Base-by-base conservation (phyloP, 2,113 vertebrate species). In the Atractosteus spatula region DNA sequence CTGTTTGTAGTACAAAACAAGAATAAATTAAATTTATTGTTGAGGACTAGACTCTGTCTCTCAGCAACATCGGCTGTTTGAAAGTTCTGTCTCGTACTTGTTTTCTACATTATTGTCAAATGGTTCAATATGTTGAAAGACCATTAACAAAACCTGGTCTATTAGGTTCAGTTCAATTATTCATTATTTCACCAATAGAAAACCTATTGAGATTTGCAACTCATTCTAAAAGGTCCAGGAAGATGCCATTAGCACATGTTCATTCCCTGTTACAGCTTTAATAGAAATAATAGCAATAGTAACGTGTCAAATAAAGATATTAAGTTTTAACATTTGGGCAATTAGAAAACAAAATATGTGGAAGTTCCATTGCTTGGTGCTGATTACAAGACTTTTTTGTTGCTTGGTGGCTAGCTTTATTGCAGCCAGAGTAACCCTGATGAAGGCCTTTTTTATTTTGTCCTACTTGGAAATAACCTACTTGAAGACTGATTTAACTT, bases 111-210 rank as follows among this genome's bases (percentile, higher is more conserved):
- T 62, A 61, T 62, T 57, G 74, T 74, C 70, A 76, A 70, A 68
- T 43, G n/a, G 44, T 70, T 77, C 71, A 70, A 64, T 73, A 69
- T 62, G 54, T 51, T 57, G 62, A 78, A 77, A 79, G 55, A 70
- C 77, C 70, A 76, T 79, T 80, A 77, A 71, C 62, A 72, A 74
- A 79, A 78, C 74, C 74, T 72, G 69, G 78, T 72, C 72, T 70
- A 73, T 78, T 77, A 76, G 66, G 78, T 74, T 73, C 68, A 76
- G 74, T 74, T 76, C 78, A 74, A 62, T 74, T 77, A 72, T 71
- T 82, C 74, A 79, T 79, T 74, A 82, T 80, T 79, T 81, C 68
- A 56, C 71, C 66, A 51, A 8, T 70, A 44, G 16, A 51, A 59
- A 65, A 59, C 45, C 59, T 56, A 51, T 12, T 63, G n/a, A n/a